A percentile compares a stretch with the other conserved stretches of the same genome.
Evolutionary conservation across 2,797 vertebrate species (phyloP).

Genomic region (Arnoldichthys spilopterus): DNA sequence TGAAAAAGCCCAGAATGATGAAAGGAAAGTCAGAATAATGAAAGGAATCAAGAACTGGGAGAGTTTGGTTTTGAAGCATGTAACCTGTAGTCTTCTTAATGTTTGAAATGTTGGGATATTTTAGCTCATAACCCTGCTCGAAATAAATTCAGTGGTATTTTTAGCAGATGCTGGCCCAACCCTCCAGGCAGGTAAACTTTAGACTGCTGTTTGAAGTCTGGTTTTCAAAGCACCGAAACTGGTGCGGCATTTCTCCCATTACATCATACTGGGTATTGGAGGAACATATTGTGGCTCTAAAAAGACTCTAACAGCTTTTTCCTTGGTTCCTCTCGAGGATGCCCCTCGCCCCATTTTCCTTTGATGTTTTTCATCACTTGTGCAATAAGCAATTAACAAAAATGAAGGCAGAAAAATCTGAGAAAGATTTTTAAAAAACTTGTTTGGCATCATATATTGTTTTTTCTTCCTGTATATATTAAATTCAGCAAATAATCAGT

Average conservation of each 20-base stretch:
- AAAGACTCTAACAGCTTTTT: constrained; percentile 12
- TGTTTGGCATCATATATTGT: too few species aligned
- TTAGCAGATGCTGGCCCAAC: background rate
- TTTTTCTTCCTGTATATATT: too few species aligned
- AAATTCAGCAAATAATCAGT: too few species aligned
- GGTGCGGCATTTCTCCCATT: background rate
- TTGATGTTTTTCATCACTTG: background rate
- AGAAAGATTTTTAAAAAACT: too few species aligned
- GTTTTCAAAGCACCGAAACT: background rate
- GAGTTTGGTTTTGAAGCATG: constrained; percentile 1
- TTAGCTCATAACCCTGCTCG: background rate
- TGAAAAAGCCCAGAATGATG: constrained; percentile 19
- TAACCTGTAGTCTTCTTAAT: too few species aligned
- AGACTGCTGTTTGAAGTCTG: background rate
- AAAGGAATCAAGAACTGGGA: constrained; percentile 21
- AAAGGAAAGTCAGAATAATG: constrained; percentile 38
- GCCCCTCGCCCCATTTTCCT: background rate
- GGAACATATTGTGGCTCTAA: background rate
- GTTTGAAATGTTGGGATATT: background rate
- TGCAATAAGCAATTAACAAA: background rate
- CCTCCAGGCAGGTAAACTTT: background rate
- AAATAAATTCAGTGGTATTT: background rate
- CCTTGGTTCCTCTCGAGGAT: background rate
- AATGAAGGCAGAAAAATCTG: too few species aligned
- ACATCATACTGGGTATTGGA: background rate